Percentiles rank a stretch among this genome's conserved stretches.
phyloP scores from a whole-genome alignment of 1,140 invertebrate species.

The Drosophila neocordata region DNA sequence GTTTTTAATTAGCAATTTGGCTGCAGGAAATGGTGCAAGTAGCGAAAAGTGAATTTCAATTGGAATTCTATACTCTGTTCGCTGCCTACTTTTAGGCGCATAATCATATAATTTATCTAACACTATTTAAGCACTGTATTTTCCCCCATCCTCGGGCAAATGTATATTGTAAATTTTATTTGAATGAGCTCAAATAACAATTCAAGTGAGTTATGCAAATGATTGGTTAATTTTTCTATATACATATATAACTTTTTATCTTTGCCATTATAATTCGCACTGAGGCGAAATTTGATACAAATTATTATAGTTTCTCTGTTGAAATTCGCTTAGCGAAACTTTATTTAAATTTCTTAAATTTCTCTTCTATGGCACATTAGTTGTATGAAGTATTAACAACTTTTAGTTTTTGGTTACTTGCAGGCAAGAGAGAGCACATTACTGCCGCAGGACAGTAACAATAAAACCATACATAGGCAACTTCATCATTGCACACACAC shows the following conservation, averaged over 20 bases:
- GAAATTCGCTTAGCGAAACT: constrained; percentile 25
- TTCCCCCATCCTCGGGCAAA: too few relatives aligned
- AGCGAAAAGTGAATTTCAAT: constrained; percentile 49
- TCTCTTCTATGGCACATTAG: constrained; percentile 57
- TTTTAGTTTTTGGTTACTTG: constrained; percentile 60
- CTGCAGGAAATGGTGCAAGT: constrained; percentile 49
- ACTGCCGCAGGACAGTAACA: constrained; percentile 45
- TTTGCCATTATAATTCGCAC: too few relatives aligned
- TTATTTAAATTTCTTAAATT: constrained; percentile 20
- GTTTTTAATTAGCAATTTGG: constrained; percentile 60
- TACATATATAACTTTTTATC: too few relatives aligned
- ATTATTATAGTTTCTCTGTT: constrained; percentile 4
- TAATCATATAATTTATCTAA: constrained; percentile 27
- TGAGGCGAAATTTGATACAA: too few relatives aligned
- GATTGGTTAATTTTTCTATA: too few relatives aligned
- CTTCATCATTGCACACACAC: constrained; percentile 37
- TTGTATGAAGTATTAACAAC: constrained; percentile 58
- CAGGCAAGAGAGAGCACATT: constrained; percentile 38
- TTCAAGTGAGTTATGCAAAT: too few relatives aligned
- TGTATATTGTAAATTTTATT: too few relatives aligned
- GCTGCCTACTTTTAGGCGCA: constrained; percentile 35
- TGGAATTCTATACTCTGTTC: constrained; percentile 1
- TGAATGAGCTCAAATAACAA: too few relatives aligned
- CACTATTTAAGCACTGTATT: too few relatives aligned
- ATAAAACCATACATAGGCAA: constrained; percentile 35